Base-by-base conservation (phyloP, 92 coral and sea anemone genomes). In the Porites lobata region DNA sequence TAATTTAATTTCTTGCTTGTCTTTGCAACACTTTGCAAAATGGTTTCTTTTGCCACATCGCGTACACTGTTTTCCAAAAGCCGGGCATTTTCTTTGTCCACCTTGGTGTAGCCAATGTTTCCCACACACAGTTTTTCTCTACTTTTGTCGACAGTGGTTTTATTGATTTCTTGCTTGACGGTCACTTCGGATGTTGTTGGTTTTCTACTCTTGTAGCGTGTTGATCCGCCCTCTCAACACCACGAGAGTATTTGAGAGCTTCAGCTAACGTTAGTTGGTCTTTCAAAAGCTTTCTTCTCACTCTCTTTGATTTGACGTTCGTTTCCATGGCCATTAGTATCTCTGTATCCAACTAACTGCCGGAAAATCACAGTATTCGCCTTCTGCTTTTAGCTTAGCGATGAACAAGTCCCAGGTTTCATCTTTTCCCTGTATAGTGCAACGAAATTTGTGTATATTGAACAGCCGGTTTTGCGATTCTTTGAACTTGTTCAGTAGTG, bases 101-200 rank as follows among this genome's bases (percentile, higher is more conserved):
- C 84, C 73, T 38, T 38, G 84, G 74, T 80, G 84, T 19, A 24
- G 84, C 84, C 84, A 80, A 14, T 80, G 74, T 80, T 80, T 62
- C 62, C 84, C 63, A 24, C 84, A 80, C 75, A 79, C 72, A n/a
- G 47, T 50, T 62, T 63, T 18, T 64, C 50, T 26, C 53, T 54
- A 2, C 32, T 52, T 54, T 9, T 8, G 20, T 76, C 66, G 17
- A 21, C 66, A 7, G 57, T 79, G 84, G 47, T 79, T 50, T 65
- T 79, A 18, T 79, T 61, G n/a, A 62, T 26, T 79, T 79, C 84
- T 79, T 79, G 84, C 56, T 79, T 79, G 7, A 79, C 64, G 1
- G 74, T 38, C 3, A 79, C 62, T 4, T 79, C 62, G 59, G 64
- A 17, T 17, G 75, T 57, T 12, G 72, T 64, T 38, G 74, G 74